These are phyloP conservation scores for Goniozus legneri DNA, from an alignment of 1,140 invertebrate genomes.

Conservation along the genomic window DNA sequence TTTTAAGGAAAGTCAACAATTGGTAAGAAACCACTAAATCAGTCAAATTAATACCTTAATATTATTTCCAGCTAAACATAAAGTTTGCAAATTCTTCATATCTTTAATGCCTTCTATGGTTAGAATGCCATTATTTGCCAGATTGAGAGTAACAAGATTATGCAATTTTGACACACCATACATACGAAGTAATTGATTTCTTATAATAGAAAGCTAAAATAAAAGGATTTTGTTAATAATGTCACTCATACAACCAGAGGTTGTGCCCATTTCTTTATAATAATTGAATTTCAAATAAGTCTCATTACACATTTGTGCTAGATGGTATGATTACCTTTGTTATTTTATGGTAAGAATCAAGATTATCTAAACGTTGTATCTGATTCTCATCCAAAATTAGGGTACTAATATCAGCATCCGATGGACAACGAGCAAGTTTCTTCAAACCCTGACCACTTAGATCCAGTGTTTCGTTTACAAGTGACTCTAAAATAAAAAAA, in stretches of 20 bases:
- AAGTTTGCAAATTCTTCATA: conserved; percentile 71
- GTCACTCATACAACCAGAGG: no score
- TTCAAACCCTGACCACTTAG: conserved; percentile 68
- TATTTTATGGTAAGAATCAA: conserved; percentile 75
- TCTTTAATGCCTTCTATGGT: conserved; percentile 87
- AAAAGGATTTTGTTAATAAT: conserved; percentile 1
- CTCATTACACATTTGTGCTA: background rate
- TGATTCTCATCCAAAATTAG: conserved; percentile 85
- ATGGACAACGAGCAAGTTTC: conserved; percentile 67
- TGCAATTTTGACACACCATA: conserved; percentile 77
- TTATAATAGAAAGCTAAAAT: conserved; percentile 74
- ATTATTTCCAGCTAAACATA: conserved; percentile 72
- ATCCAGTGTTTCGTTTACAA: conserved; percentile 54
- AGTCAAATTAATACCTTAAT: conserved; percentile 70
- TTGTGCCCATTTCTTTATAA: no score
- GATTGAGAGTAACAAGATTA: conserved; percentile 75
- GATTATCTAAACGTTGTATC: conserved; percentile 79
- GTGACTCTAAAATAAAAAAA: conserved; percentile 25
- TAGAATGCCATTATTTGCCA: conserved; percentile 83
- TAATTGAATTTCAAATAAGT: conserved; percentile 1
- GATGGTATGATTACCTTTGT: conserved; percentile 82
- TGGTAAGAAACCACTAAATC: no score
- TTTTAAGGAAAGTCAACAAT: no score
- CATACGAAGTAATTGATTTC: conserved; percentile 83
- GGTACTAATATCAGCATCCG: conserved; percentile 66